phyloP scores from a whole-genome alignment of 1,140 invertebrate genomes.

The Gryon sp. region DNA sequence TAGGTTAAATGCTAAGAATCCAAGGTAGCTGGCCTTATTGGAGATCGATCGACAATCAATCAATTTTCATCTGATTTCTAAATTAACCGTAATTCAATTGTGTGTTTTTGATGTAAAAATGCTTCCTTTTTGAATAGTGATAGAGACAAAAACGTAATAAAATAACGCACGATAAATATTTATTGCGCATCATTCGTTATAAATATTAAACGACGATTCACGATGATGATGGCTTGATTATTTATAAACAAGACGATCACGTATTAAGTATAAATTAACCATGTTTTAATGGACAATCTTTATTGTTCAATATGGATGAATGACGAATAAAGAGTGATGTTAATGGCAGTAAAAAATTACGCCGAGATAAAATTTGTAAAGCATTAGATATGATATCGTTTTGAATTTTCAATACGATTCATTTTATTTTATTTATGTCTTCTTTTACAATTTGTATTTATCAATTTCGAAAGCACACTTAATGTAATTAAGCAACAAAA shows the following conservation, averaged over 20 bases:
- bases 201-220: conserved; percentile 19
- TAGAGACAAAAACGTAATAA: no score
- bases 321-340: conserved; percentile 15
- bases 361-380: no score
- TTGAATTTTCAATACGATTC: no score
- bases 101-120: no score
- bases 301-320: conserved; percentile 45
- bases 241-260: conserved; percentile 28
- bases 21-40: conserved; percentile 36
- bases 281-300: conserved; percentile 18
- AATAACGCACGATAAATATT: conserved; percentile 21
- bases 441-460: no score
- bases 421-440: no score
- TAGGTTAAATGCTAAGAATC: conserved; percentile 32
- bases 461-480: no score
- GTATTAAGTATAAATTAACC: conserved; percentile 31
- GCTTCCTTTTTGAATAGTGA: no score
- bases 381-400: no score
- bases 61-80: conserved; percentile 30
- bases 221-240: conserved; percentile 22
- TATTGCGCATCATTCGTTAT: conserved; percentile 22
- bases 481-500: no score
- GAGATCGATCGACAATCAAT: conserved; percentile 21
- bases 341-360: conserved; percentile 28
- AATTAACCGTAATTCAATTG: conserved; percentile 14